Evolutionary conservation across 1,140 invertebrate genomes (phyloP).

Genomic region (Zaprionus lachaisei): DNA sequence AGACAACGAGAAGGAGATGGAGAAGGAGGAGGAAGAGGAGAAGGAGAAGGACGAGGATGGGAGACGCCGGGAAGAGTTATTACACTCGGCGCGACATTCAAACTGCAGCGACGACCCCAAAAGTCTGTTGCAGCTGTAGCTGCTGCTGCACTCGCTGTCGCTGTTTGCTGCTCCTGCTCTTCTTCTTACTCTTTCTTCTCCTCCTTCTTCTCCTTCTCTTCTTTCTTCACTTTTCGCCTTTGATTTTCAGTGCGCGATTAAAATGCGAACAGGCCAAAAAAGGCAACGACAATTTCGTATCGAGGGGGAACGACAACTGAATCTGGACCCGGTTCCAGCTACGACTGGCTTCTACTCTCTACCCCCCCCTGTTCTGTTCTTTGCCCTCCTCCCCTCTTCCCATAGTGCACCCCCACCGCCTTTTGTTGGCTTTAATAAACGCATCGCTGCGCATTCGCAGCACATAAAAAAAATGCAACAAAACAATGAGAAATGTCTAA

Average conservation of each 20-base stretch:
- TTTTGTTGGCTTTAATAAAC: conserved; percentile 69
- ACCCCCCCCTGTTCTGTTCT: background rate
- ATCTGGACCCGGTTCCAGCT: conserved; percentile 5
- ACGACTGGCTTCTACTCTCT: background rate
- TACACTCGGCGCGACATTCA: conserved; percentile 41
- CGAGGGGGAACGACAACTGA: conserved; percentile 23
- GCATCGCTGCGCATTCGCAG: conserved; percentile 72
- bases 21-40: background rate
- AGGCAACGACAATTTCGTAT: conserved; percentile 70
- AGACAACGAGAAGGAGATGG: background rate
- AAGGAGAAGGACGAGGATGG: background rate
- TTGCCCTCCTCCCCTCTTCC: background rate
- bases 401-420: conserved; percentile 62
- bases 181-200: background rate
- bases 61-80: conserved; percentile 63
- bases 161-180: background rate
- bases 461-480: conserved; percentile 45
- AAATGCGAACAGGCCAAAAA: conserved; percentile 60
- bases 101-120: conserved; percentile 60
- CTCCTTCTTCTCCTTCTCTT: background rate
- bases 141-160: conserved; percentile 4
- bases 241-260: conserved; percentile 56
- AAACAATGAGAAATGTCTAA: conserved; percentile 76
- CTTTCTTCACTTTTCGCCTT: conserved; percentile 48
- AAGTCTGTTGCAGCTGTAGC: conserved; percentile 24